A percentile compares a stretch with the other conserved stretches of the same genome.
These are phyloP conservation scores for Zaprionus vittiger DNA, from an alignment of 1,140 invertebrate genomes.

Conservation along the genomic window DNA sequence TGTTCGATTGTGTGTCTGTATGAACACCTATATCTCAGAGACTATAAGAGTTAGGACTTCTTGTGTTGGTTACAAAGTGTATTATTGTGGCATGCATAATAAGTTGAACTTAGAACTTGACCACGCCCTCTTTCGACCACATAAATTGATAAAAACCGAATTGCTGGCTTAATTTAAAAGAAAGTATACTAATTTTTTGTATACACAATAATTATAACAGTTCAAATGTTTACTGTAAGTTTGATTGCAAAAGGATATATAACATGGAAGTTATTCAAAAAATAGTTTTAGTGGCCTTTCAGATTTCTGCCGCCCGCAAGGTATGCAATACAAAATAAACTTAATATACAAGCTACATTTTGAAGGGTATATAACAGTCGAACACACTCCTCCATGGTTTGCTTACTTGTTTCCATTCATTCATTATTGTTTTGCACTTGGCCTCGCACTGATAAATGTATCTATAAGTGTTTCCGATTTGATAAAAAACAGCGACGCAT, in stretches of 20 bases:
- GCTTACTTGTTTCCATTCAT: slow-evolving; percentile 33
- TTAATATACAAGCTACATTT: not conserved
- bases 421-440: slow-evolving; percentile 71
- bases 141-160: not conserved
- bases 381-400: not conserved
- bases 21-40: not conserved
- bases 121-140: not conserved
- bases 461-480: slow-evolving; percentile 72
- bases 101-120: fast-evolving
- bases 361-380: not conserved
- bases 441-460: slow-evolving; percentile 57
- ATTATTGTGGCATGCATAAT: not conserved
- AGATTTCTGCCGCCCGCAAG: not conserved
- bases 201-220: no score
- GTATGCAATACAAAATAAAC: not conserved
- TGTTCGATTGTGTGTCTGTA: not conserved
- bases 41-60: not conserved
- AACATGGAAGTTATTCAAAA: not conserved
- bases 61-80: no score
- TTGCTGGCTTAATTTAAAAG: no score
- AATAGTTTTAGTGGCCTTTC: not conserved
- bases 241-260: no score
- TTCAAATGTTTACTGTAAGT: no score
- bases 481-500: slow-evolving; percentile 18
- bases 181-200: no score